phyloP scores from a whole-genome alignment of 2,888 invertebrate species.

The Norana najaformis region DNA sequence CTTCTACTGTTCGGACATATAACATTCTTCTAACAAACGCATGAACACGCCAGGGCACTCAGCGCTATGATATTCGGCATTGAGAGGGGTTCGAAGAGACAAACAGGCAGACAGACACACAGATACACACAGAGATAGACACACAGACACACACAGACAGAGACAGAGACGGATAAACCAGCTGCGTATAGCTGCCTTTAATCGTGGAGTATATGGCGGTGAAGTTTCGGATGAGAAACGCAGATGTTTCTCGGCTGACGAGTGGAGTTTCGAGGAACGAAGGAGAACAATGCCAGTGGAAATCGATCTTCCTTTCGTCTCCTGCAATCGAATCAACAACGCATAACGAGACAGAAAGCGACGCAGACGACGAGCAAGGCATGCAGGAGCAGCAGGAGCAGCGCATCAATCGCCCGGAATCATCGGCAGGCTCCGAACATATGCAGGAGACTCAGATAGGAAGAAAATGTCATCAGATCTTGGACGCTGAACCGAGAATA shows the following conservation, averaged over 20 bases:
- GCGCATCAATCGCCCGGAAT: neutral
- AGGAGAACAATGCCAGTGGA: neutral
- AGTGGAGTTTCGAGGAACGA: neutral
- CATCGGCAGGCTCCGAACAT: neutral
- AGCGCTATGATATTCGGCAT: neutral
- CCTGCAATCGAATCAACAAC: neutral
- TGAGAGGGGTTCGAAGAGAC: neutral
- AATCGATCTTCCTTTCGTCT: neutral
- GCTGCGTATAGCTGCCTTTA: neutral
- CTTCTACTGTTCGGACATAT: neutral
- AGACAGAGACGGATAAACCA: neutral
- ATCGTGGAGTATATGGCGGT: neutral
- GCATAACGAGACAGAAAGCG: neutral
- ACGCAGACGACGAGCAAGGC: neutral
- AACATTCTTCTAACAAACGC: neutral
- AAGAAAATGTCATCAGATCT: too few relatives aligned
- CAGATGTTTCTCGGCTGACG: neutral
- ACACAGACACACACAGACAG: neutral
- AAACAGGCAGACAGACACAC: neutral
- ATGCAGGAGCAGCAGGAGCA: neutral
- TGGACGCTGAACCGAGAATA: too few relatives aligned
- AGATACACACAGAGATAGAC: neutral
- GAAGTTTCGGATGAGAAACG: too few relatives aligned
- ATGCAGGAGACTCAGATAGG: too few relatives aligned
- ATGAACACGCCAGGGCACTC: neutral